Evolutionary conservation across 2,113 vertebrate genomes (phyloP), one percentile per base, ranked within the genome.

Genomic region (Miniopterus natalensis): DNA sequence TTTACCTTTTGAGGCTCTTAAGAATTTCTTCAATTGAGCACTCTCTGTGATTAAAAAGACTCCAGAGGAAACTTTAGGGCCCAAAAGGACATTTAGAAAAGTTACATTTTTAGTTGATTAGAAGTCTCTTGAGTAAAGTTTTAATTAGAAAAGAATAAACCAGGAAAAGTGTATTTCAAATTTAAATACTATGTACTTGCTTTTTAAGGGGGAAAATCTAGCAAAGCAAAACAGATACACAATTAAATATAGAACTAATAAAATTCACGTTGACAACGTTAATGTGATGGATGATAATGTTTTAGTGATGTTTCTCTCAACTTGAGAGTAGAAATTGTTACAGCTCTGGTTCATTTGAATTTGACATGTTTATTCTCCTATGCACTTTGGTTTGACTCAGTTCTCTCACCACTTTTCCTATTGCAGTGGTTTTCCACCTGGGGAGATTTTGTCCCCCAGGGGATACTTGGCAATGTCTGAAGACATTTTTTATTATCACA

Each of bases 11-110:
- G 6, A 18, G 45, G 45, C 14, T 96, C 29, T 79, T 93, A 27
- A 95, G 40, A 86, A 91, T 95, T 73, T 81, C 14, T 94, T 90
- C 36, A 81, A 6, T 92, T 93, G 71, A 96, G 21, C 77, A 68
- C 25, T 65, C 1, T 85, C 15, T 87, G 4, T 68, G 29, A 81
- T 77, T 42, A 63, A 45, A 77, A 96, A 89, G n/a, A 88, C 29
- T 59, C n/a, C 23, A 61, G 42, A 80, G 55, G 65, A 94, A 92
- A 63, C 23, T 42, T 94, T 31, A 83, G 42, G 70, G n/a, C 81
- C 70, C 68, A 90, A 71, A 87, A 63, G 8, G 3, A 45, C 29
- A 93, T 59, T 94, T 86, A 74, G 14, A 87, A 90, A 92, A 42
- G 20, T 42, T 78, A 77, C 4, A 40, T 20, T 87, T 92, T 53